Conservation (phyloP, 2,888 invertebrate species). For the Drosophila kanekoi region DNA sequence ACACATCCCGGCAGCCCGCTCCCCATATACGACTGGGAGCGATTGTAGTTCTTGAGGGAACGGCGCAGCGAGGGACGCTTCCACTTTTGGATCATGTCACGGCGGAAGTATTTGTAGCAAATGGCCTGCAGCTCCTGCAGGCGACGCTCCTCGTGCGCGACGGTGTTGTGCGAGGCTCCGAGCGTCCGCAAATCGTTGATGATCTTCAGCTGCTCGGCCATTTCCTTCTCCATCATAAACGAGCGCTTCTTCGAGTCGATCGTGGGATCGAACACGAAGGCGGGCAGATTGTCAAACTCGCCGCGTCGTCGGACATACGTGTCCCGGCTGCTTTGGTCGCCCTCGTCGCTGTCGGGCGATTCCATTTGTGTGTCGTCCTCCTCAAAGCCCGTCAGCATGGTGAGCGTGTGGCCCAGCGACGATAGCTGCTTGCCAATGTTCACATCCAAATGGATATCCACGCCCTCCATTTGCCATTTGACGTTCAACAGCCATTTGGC, state of each 20-base stretch:
- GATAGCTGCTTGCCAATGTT: slow-evolving; percentile 98
- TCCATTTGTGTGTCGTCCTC: slow-evolving; percentile 90
- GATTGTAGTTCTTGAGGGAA: slow-evolving; percentile 87
- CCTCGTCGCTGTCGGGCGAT: slow-evolving; percentile 91
- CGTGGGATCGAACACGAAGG: slow-evolving; percentile 92
- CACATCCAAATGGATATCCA: slow-evolving; percentile 97
- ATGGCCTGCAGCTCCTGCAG: slow-evolving; percentile 97
- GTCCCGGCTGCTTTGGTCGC: slow-evolving; percentile 88
- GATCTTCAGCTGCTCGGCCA: slow-evolving; percentile 98
- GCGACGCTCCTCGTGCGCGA: slow-evolving; percentile 96
- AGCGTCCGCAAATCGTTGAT: slow-evolving; percentile 95
- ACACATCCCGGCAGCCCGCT: slow-evolving; percentile 86
- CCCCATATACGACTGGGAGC: slow-evolving; percentile 92
- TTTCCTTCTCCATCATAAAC: slow-evolving; percentile 97
- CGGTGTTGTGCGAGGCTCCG: slow-evolving; percentile 95
- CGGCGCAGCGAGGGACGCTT: slow-evolving; percentile 84
- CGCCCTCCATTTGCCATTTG: slow-evolving; percentile 99
- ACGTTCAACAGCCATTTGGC: slow-evolving; percentile 99
- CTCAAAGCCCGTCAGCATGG: slow-evolving; percentile 96
- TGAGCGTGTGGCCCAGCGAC: slow-evolving; percentile 96
- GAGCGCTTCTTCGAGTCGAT: slow-evolving; percentile 93
- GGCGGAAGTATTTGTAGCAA: slow-evolving; percentile 96
- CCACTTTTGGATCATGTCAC: slow-evolving; percentile 94
- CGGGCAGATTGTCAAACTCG: slow-evolving; percentile 91
- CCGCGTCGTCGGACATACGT: slow-evolving; percentile 87